phyloP scores from a whole-genome alignment of 2,113 vertebrate species.

The Microcebus murinus region DNA sequence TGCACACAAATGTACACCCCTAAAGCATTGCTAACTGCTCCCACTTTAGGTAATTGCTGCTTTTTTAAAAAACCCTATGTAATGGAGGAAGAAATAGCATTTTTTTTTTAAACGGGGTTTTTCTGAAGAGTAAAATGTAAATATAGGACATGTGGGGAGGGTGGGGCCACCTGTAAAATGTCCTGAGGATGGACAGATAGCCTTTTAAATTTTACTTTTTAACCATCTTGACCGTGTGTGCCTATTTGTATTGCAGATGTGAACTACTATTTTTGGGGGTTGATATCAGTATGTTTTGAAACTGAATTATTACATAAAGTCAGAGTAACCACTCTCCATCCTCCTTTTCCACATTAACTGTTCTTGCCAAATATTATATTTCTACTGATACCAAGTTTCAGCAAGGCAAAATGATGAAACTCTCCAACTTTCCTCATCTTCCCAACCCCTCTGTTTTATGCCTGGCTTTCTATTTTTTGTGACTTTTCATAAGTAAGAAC shows the following conservation, averaged over 20 bases:
- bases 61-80: conserved; percentile 42
- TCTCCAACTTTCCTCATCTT: conserved; percentile 59
- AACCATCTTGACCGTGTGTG: conserved; percentile 87
- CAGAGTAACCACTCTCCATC: conserved; percentile 75
- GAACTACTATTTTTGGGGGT: conserved; percentile 75
- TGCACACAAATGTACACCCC: conserved; percentile 31
- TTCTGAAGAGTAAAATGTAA: conserved; percentile 68
- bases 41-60: conserved; percentile 54
- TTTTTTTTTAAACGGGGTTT: conserved; percentile 72
- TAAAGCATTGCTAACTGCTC: conserved; percentile 28
- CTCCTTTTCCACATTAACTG: conserved; percentile 72
- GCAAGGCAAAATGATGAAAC: conserved; percentile 72
- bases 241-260: conserved; percentile 86
- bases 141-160: conserved; percentile 57
- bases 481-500: conserved; percentile 76
- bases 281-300: conserved; percentile 75
- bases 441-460: conserved; percentile 65
- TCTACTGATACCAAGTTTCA: conserved; percentile 81
- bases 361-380: conserved; percentile 87
- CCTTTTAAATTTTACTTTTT: conserved; percentile 84
- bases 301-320: conserved; percentile 79
- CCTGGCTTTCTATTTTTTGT: conserved; percentile 68
- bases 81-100: conserved; percentile 43
- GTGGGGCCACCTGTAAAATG: conserved; percentile 56
- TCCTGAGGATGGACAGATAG: conserved; percentile 76